Conservation (phyloP, 2,888 invertebrate genomes). For the Drosophila macrospina region DNA sequence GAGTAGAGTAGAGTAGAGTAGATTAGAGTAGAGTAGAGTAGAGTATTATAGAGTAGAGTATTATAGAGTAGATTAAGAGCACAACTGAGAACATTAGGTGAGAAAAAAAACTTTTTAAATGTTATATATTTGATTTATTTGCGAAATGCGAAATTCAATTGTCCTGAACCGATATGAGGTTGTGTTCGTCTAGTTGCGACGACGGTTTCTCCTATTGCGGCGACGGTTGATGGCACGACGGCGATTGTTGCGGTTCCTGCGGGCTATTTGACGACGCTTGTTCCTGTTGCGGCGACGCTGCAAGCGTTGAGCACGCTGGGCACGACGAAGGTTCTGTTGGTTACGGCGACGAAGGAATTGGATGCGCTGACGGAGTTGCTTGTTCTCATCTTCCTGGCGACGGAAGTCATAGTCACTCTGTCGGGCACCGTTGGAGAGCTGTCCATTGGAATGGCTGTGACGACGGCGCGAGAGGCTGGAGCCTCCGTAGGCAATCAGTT, state of each 20-base stretch:
- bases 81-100: too few relatives aligned
- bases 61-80: too few relatives aligned
- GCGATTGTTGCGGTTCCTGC: conserved; percentile 8
- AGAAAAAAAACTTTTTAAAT: not conserved
- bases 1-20: too few relatives aligned
- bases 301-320: conserved; percentile 2
- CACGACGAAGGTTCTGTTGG: not conserved
- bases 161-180: not conserved
- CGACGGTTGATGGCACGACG: conserved; percentile 25
- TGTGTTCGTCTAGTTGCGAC: conserved; percentile 12
- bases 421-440: conserved; percentile 1
- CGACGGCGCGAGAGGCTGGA: conserved; percentile 10
- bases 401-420: conserved; percentile 53
- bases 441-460: not conserved
- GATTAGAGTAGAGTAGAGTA: too few relatives aligned
- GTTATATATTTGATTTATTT: conserved; percentile 39
- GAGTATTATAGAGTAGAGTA: too few relatives aligned
- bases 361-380: conserved; percentile 47
- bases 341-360: not conserved
- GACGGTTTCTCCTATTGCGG: conserved; percentile 21
- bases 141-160: conserved; percentile 2
- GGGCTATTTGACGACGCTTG: conserved; percentile 31
- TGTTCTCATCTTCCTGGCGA: conserved; percentile 54
- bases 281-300: conserved; percentile 8
- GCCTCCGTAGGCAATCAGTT: not conserved